These are phyloP conservation scores for Trachymyrmex septentrionalis DNA, from an alignment of 1,140 invertebrate genomes.

Conservation along the genomic window DNA sequence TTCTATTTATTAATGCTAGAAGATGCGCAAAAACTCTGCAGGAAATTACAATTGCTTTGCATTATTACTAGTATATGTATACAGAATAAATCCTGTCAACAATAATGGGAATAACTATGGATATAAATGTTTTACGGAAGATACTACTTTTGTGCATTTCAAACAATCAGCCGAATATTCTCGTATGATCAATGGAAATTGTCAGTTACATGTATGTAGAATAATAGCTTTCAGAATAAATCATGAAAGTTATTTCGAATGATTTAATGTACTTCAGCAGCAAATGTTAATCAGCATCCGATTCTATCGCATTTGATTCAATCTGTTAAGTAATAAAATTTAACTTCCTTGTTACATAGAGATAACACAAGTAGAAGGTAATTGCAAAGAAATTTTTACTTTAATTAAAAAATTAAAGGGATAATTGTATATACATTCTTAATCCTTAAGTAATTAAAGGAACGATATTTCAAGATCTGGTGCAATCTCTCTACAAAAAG, in stretches of 20 bases:
- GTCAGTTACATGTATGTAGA: neutral
- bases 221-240: neutral
- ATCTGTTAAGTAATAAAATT: neutral
- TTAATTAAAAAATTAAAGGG: slow-evolving; percentile 10
- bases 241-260: slow-evolving; percentile 21
- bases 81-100: neutral
- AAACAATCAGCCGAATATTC: neutral
- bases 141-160: neutral
- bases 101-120: neutral
- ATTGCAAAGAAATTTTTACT: neutral
- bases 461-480: neutral
- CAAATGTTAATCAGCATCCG: neutral
- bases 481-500: too few species aligned
- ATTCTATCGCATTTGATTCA: neutral
- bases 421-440: too few species aligned
- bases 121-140: slow-evolving; percentile 10
- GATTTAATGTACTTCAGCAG: neutral
- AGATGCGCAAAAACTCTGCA: neutral
- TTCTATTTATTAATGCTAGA: slow-evolving; percentile 13
- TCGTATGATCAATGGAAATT: neutral
- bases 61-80: slow-evolving; percentile 29
- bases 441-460: neutral
- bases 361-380: neutral
- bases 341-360: neutral
- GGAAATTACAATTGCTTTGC: slow-evolving; percentile 41